Conservation (phyloP, 2,888 invertebrate species). For the Napeogenes inachia region DNA sequence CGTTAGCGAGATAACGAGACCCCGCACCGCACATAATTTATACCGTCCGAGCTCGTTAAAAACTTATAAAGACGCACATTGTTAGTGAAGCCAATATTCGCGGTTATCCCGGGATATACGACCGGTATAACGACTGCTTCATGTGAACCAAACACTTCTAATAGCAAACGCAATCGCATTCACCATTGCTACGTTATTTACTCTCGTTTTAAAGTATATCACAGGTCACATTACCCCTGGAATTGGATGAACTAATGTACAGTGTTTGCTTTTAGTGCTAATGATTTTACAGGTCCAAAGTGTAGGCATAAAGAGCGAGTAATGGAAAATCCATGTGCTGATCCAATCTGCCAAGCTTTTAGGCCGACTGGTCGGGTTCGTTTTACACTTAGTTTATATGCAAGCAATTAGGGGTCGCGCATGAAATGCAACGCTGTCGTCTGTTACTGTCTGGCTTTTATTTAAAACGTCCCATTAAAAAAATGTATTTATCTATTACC, state of each 20-base stretch:
- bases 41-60: conserved; percentile 77
- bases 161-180: conserved; percentile 39
- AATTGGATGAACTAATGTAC: background rate
- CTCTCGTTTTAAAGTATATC: background rate
- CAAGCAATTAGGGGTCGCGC: conserved; percentile 52
- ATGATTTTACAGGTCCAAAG: conserved; percentile 23
- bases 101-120: conserved; percentile 66
- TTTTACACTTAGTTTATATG: conserved; percentile 64
- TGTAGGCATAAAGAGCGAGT: conserved; percentile 39
- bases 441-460: conserved; percentile 32
- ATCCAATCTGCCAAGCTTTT: conserved; percentile 71
- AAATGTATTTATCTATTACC: background rate
- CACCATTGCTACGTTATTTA: conserved; percentile 16
- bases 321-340: conserved; percentile 74
- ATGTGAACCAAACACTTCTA: conserved; percentile 44
- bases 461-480: conserved; percentile 16
- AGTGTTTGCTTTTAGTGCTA: conserved; percentile 9
- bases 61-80: conserved; percentile 78
- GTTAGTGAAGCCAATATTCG: conserved; percentile 76
- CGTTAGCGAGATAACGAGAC: conserved; percentile 76
- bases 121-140: conserved; percentile 62
- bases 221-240: too few species aligned
- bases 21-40: conserved; percentile 75
- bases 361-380: conserved; percentile 51
- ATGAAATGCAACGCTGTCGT: conserved; percentile 43